phyloP scores from a whole-genome alignment of 2,113 vertebrate species.

The Barnardius zonarius region DNA sequence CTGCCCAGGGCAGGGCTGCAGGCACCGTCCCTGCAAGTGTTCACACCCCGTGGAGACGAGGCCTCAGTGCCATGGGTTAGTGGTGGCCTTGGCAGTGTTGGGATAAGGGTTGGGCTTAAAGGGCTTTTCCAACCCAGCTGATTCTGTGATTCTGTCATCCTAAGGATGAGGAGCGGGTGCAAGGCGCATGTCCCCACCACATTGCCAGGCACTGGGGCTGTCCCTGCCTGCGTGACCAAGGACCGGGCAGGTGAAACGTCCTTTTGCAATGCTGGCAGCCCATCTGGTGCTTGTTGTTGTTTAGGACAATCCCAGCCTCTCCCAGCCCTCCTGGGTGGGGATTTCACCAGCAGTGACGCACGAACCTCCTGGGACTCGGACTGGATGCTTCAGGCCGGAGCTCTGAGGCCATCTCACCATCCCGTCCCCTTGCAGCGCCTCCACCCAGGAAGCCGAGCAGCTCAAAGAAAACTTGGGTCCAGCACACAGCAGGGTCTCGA shows the following conservation, averaged over 20 bases:
- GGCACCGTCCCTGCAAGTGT: too few relatives aligned
- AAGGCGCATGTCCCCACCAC: neutral
- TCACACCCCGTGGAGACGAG: too few relatives aligned
- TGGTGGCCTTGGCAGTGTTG: neutral
- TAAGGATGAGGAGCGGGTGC: neutral
- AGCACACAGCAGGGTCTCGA: neutral
- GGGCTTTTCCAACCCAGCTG: neutral
- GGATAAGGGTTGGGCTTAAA: neutral
- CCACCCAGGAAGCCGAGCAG: neutral
- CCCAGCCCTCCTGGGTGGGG: neutral
- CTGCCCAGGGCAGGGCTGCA: too few relatives aligned
- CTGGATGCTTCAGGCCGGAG: neutral
- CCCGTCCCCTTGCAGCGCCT: neutral
- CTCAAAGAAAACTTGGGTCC: neutral
- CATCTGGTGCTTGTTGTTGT: neutral
- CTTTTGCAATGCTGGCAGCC: neutral
- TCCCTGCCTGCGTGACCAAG: accelerated
- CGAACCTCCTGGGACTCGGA: neutral
- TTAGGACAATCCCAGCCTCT: neutral
- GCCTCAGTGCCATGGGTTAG: neutral
- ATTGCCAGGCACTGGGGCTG: neutral
- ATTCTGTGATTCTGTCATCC: neutral
- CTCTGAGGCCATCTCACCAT: neutral
- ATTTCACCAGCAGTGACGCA: neutral
- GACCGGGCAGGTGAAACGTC: neutral